phyloP scores from a whole-genome alignment of 2,888 invertebrate species.

The Andrena marginata region DNA sequence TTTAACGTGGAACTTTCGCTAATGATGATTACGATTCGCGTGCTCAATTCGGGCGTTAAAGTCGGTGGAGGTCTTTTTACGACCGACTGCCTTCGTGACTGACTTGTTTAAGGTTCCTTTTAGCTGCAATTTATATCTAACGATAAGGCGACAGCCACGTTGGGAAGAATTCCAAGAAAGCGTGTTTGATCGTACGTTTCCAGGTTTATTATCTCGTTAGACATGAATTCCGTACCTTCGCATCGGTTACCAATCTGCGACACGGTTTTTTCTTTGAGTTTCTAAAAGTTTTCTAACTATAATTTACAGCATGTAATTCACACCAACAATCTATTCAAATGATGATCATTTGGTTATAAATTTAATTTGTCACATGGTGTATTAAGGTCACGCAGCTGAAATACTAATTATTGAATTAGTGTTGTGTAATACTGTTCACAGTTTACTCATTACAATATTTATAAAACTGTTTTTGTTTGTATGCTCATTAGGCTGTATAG shows the following conservation, averaged over 20 bases:
- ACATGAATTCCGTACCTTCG: constrained; percentile 4
- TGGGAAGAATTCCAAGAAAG: background rate
- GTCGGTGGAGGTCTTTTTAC: constrained; percentile 5
- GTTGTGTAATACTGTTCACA: too few species aligned
- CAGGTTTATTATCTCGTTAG: background rate
- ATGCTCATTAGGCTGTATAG: too few species aligned
- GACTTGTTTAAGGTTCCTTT: background rate
- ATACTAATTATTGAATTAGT: too few species aligned
- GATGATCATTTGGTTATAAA: background rate
- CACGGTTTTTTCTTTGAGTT: background rate
- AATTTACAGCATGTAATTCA: background rate
- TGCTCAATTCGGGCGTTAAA: background rate
- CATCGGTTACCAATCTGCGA: background rate
- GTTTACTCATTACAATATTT: too few species aligned
- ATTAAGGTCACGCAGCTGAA: too few species aligned
- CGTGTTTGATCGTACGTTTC: background rate
- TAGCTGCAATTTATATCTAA: background rate
- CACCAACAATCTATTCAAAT: background rate
- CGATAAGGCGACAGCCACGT: background rate
- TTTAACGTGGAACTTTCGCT: background rate
- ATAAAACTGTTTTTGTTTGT: too few species aligned
- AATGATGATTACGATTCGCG: constrained; percentile 12
- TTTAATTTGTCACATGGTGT: too few species aligned
- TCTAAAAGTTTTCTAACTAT: background rate
- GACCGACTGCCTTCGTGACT: constrained; percentile 2